A percentile compares a stretch with the other conserved stretches of the same genome.
These are phyloP conservation scores for Vidua macroura DNA, from an alignment of 2,113 vertebrate genomes.

Conservation along the genomic window DNA sequence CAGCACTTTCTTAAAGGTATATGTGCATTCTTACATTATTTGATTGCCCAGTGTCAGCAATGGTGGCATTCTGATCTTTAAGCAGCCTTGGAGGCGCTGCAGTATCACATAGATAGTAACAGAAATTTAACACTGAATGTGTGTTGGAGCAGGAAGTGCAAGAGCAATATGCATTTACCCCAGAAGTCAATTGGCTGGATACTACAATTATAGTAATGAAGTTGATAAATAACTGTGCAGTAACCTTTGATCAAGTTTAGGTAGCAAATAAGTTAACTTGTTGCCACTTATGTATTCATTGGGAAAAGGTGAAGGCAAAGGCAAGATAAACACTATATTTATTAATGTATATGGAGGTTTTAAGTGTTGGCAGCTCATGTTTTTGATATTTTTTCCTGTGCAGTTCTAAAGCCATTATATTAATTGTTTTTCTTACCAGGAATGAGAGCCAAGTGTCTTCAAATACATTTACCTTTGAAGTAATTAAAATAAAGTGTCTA, in stretches of 20 bases:
- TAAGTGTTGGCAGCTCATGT: not conserved
- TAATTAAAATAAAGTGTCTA: constrained; percentile 56
- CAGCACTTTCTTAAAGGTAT: not conserved
- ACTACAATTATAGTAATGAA: not conserved
- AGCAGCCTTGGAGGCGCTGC: not conserved
- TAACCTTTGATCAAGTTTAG: constrained; percentile 11
- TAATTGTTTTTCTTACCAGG: constrained; percentile 61
- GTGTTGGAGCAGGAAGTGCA: not conserved
- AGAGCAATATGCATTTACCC: not conserved
- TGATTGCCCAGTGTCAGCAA: not conserved
- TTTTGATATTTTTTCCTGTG: not conserved
- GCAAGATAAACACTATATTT: not conserved
- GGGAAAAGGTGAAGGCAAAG: not conserved
- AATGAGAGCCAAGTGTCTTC: constrained; percentile 24
- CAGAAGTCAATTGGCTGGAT: not conserved
- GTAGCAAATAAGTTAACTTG: not conserved
- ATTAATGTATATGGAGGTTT: not conserved
- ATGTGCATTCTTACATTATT: not conserved
- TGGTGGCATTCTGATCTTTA: not conserved
- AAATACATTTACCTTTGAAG: constrained; percentile 57
- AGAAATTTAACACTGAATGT: not conserved
- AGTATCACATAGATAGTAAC: not conserved
- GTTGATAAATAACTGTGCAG: not conserved
- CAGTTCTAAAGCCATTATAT: constrained; percentile 25
- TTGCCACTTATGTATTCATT: not conserved